Conservation (phyloP, 2,888 invertebrate species). For the Gymnosoma rotundatum region DNA sequence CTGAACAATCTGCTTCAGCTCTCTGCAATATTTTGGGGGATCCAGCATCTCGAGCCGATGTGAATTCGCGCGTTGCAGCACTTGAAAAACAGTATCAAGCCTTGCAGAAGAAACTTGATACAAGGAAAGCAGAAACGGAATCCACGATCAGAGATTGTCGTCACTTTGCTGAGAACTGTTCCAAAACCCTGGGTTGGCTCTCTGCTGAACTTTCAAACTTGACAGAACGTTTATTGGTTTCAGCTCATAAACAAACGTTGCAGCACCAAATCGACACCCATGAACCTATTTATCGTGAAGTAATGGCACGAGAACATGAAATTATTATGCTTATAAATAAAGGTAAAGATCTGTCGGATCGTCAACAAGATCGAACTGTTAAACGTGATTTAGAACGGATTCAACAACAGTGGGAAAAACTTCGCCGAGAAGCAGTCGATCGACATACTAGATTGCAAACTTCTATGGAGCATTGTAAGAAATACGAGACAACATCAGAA, state of each 20-base stretch:
- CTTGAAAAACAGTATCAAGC: conserved; percentile 94
- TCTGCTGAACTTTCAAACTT: conserved; percentile 90
- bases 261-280: conserved; percentile 94
- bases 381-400: conserved; percentile 93
- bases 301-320: conserved; percentile 94
- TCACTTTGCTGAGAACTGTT: conserved; percentile 94
- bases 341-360: conserved; percentile 87
- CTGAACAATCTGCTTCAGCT: conserved; percentile 94
- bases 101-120: conserved; percentile 94
- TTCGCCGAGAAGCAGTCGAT: conserved; percentile 93
- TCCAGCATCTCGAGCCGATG: conserved; percentile 94
- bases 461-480: conserved; percentile 95
- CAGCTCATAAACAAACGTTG: conserved; percentile 91
- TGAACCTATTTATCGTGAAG: conserved; percentile 94
- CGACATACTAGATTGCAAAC: conserved; percentile 93
- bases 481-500: conserved; percentile 93
- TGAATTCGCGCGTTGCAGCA: conserved; percentile 92
- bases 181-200: conserved; percentile 95
- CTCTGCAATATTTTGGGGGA: conserved; percentile 94
- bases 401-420: conserved; percentile 94
- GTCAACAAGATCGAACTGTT: conserved; percentile 84
- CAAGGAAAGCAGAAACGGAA: conserved; percentile 95
- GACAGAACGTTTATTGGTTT: conserved; percentile 90
- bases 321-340: conserved; percentile 96
- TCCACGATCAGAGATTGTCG: conserved; percentile 92